phyloP scores from a whole-genome alignment of 2,888 invertebrate genomes.

The Campaea margaritaria region DNA sequence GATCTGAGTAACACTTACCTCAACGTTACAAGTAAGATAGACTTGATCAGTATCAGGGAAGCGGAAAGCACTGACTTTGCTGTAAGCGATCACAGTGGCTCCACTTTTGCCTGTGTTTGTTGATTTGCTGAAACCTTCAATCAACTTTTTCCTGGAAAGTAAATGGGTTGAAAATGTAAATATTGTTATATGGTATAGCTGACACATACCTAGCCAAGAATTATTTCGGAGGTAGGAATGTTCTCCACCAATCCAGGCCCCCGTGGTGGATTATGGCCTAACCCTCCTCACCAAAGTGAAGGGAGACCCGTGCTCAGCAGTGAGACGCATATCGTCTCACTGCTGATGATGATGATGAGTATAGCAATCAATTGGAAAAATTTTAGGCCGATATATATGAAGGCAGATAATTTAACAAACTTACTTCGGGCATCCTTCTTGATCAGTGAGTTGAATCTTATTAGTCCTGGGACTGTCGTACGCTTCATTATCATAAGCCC shows the following conservation, averaged over 20 bases:
- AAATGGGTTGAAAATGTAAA: background rate
- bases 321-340: too few species aligned
- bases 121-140: conserved; percentile 87
- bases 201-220: too few species aligned
- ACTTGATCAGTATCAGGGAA: conserved; percentile 91
- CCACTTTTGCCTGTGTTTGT: conserved; percentile 85
- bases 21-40: conserved; percentile 90
- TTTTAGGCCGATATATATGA: too few species aligned
- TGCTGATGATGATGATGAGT: too few species aligned
- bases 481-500: conserved; percentile 88
- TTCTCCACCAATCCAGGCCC: too few species aligned
- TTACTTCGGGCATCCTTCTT: conserved; percentile 88
- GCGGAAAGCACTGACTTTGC: conserved; percentile 89
- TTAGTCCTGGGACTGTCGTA: conserved; percentile 85
- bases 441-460: conserved; percentile 87
- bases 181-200: too few species aligned
- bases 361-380: too few species aligned
- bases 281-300: too few species aligned
- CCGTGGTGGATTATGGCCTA: too few species aligned
- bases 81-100: conserved; percentile 87
- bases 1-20: conserved; percentile 76
- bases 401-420: conserved; percentile 33
- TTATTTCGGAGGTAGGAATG: too few species aligned
- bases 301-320: too few species aligned
- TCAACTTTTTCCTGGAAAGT: conserved; percentile 83